These are phyloP conservation scores for Protomyctophum bolini DNA, from an alignment of 2,113 vertebrate genomes.

Conservation along the genomic window DNA sequence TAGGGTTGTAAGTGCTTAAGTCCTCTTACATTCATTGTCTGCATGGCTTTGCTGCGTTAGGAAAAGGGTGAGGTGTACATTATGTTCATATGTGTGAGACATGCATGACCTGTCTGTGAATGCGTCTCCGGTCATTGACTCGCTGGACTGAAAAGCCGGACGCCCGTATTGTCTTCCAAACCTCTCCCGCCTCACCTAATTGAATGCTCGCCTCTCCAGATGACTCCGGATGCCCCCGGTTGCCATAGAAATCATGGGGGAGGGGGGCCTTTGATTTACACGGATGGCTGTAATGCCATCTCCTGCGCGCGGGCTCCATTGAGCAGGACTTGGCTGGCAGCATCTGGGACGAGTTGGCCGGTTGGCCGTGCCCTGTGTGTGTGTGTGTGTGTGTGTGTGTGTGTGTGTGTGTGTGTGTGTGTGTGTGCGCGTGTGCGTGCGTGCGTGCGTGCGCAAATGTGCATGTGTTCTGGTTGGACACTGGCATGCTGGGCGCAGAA, in stretches of 20 bases:
- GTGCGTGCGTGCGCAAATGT: constrained; percentile 2
- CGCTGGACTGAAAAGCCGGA: constrained; percentile 22
- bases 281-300: constrained; percentile 50
- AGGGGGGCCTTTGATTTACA: constrained; percentile 48
- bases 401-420: too few relatives aligned
- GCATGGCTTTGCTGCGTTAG: constrained; percentile 49
- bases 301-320: constrained; percentile 53
- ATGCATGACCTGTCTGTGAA: constrained; percentile 12
- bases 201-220: constrained; percentile 51
- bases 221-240: constrained; percentile 53
- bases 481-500: constrained; percentile 40
- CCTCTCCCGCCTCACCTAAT: constrained; percentile 43
- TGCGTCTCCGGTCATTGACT: neutral
- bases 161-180: constrained; percentile 29
- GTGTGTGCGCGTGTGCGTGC: constrained; percentile 18
- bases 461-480: constrained; percentile 32
- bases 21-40: constrained; percentile 58
- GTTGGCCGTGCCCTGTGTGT: constrained; percentile 37
- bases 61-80: neutral
- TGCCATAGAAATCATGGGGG: constrained; percentile 49
- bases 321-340: constrained; percentile 56
- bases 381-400: too few relatives aligned
- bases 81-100: constrained; percentile 21
- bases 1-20: too few relatives aligned
- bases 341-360: constrained; percentile 48